phyloP scores from a whole-genome alignment of 92 coral and sea anemone species.

The Palythoa grandiflora region DNA sequence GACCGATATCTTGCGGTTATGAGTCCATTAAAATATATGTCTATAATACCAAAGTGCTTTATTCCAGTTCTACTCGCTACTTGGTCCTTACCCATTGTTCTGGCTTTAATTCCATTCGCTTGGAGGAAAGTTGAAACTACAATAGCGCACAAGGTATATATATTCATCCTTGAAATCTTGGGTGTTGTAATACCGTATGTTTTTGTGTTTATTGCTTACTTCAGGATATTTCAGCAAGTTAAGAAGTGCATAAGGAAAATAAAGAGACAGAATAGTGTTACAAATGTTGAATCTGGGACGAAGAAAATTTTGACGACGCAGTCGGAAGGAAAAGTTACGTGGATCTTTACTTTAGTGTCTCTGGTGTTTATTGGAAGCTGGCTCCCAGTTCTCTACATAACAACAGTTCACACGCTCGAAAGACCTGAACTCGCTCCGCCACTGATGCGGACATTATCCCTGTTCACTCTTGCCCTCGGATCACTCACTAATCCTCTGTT shows the following conservation, averaged over 20 bases:
- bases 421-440: slow-evolving; percentile 66
- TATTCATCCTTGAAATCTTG: slow-evolving; percentile 66
- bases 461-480: slow-evolving; percentile 78
- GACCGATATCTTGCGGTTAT: slow-evolving; percentile 78
- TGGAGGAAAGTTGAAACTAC: slow-evolving; percentile 65
- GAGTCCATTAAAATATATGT: slow-evolving; percentile 66
- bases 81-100: slow-evolving; percentile 69
- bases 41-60: slow-evolving; percentile 65
- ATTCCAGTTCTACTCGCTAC: slow-evolving; percentile 53
- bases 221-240: slow-evolving; percentile 64
- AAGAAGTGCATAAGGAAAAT: slow-evolving; percentile 59
- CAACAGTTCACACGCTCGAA: slow-evolving; percentile 67
- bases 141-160: slow-evolving; percentile 67
- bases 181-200: slow-evolving; percentile 75
- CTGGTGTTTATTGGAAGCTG: slow-evolving; percentile 74
- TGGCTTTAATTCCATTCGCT: slow-evolving; percentile 71
- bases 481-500: slow-evolving; percentile 80
- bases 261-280: slow-evolving; percentile 38
- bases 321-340: slow-evolving; percentile 72
- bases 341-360: slow-evolving; percentile 74
- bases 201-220: slow-evolving; percentile 69
- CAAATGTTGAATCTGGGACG: slow-evolving; percentile 39
- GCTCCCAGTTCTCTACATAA: slow-evolving; percentile 81
- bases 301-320: slow-evolving; percentile 49
- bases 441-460: slow-evolving; percentile 56